phyloP scores from a whole-genome alignment of 2,113 vertebrate genomes.

The Embiotoca jacksoni region DNA sequence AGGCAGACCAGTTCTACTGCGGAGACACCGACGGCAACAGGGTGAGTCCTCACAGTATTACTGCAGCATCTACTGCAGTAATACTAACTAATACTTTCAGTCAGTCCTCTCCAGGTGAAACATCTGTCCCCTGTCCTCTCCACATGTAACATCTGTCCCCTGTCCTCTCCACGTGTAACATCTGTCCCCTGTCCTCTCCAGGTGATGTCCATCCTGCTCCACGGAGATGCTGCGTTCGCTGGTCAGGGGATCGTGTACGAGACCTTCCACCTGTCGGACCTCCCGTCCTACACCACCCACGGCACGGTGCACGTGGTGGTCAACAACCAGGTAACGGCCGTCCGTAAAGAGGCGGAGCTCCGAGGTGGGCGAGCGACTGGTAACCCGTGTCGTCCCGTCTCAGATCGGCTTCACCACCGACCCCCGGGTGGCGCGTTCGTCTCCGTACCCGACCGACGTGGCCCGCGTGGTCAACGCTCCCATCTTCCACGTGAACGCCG shows the following conservation, averaged over 20 bases:
- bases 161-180: too few relatives aligned
- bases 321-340: slow-evolving; percentile 93
- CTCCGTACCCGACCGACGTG: slow-evolving; percentile 94
- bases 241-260: slow-evolving; percentile 98
- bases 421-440: slow-evolving; percentile 95
- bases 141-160: too few relatives aligned
- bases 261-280: slow-evolving; percentile 96
- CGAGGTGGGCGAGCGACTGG: too few relatives aligned
- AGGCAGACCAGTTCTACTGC: slow-evolving; percentile 98
- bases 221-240: slow-evolving; percentile 96
- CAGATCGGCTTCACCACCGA: slow-evolving; percentile 99
- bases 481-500: slow-evolving; percentile 97
- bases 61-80: too few relatives aligned
- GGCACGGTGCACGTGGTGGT: slow-evolving; percentile 97
- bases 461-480: slow-evolving; percentile 97
- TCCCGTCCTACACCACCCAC: slow-evolving; percentile 95
- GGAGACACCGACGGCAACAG: slow-evolving; percentile 95
- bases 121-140: too few relatives aligned
- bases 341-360: too few relatives aligned
- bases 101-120: too few relatives aligned
- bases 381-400: neutral
- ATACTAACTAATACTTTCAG: too few relatives aligned
- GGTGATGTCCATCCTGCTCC: slow-evolving; percentile 98
- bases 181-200: slow-evolving; percentile 54
- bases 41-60: slow-evolving; percentile 75